Evolutionary conservation across 2,113 vertebrate species (phyloP), one percentile per base, ranked within the genome.

Genomic region (Haplochromis burtoni): DNA sequence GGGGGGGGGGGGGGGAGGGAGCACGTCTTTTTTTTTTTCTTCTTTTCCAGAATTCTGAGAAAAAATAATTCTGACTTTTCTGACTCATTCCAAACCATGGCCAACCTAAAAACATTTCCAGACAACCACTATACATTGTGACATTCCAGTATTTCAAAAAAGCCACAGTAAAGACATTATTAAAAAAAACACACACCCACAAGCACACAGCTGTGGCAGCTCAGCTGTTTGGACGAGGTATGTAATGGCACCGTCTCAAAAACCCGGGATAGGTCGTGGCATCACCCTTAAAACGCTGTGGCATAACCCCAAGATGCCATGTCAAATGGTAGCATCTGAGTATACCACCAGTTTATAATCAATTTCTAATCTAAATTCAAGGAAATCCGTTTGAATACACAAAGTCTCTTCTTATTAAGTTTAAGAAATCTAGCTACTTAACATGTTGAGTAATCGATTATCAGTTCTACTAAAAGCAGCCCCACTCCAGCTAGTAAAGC

Each of bases 241-340:
- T 71, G 35, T 24, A 13, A 4, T 71, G 38, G 35, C 66, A 68
- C 19, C 1, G 1, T 42, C 38, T 42, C n/a, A 71, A 24, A 71
- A 71, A 71, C 12, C 35, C 12, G 2, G 2, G 8, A 42, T 8
- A 40, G 35, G 4, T 68, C 2, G 3, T 21, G 35, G 11, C 19
- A 68, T 68, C 35, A 14, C 35, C 63, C 7, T 40, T 24, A 68
- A 68, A 40, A 21, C 2, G 0, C 63, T 68, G 63, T 40, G 19
- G n/a, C 11, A 10, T 45, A 42, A 26, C 38, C 8, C 8, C 38
- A 14, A 73, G 7, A 42, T 42, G 38, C n/a, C 35, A 42, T 42
- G 35, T 40, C 12, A 71, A 21, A 24, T 71, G 35, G 35, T 42
- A 42, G 66, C n/a, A 71, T 71, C 66, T 71, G 66, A 71, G n/a